Evolutionary conservation across 2,113 vertebrate species (phyloP).

Genomic region (Python bivittatus): DNA sequence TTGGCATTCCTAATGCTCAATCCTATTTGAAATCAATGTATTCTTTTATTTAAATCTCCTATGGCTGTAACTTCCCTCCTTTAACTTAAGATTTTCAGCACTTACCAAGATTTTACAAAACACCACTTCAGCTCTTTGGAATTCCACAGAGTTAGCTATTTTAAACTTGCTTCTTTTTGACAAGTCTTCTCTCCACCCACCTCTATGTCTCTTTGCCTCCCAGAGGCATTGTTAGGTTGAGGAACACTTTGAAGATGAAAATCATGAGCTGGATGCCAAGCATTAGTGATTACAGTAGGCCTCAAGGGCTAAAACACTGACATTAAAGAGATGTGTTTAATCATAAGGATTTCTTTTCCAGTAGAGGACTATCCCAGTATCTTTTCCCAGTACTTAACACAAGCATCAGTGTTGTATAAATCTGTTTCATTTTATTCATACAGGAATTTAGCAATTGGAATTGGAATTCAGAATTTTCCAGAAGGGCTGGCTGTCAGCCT

Average conservation of each 20-base stretch:
- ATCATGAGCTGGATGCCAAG: conserved; percentile 1
- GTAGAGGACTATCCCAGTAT: not conserved
- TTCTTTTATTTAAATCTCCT: not conserved
- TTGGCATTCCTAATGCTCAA: not conserved
- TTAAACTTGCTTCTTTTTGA: conserved; percentile 24
- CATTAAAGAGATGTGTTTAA: not conserved
- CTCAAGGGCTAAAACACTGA: not conserved
- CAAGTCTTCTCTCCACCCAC: conserved; percentile 22
- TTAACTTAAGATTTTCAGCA: not conserved
- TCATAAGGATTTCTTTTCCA: not conserved
- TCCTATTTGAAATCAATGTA: not conserved
- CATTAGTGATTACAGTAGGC: not conserved
- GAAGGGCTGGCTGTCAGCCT: conserved; percentile 96
- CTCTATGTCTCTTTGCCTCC: not conserved
- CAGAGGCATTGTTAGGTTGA: conserved; percentile 25
- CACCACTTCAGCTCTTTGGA: not conserved
- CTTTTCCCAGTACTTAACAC: not conserved
- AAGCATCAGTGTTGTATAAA: not conserved
- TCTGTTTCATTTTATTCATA: not conserved
- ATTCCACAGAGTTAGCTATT: conserved; percentile 18
- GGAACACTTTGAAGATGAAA: conserved; percentile 28
- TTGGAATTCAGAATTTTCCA: conserved; percentile 97
- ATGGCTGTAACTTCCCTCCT: not conserved
- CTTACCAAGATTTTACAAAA: not conserved
- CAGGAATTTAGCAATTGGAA: conserved; percentile 94